Conservation (phyloP, 1,140 invertebrate species). For the Diprion similis region DNA sequence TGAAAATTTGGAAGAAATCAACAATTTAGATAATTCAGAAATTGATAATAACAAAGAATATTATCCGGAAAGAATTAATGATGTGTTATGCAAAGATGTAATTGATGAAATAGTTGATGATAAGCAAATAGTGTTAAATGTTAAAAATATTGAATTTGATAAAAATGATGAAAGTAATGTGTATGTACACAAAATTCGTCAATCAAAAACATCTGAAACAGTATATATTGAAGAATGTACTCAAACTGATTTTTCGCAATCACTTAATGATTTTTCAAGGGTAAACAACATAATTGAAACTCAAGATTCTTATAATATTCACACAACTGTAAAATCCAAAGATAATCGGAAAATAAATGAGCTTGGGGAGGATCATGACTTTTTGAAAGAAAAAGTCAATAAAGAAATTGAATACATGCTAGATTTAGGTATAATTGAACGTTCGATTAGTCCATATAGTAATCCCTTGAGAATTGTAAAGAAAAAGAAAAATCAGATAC, state of each 20-base stretch:
- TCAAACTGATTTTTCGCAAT: no score
- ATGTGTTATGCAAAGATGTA: not conserved
- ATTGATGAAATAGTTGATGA: not conserved
- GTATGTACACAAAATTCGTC: not conserved
- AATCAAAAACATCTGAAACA: not conserved
- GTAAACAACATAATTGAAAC: not conserved
- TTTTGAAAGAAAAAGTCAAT: slow-evolving; percentile 17
- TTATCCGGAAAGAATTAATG: not conserved
- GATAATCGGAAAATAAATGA: not conserved
- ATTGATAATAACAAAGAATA: no score
- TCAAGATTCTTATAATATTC: not conserved
- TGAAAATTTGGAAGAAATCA: not conserved
- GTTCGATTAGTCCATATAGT: slow-evolving; percentile 36
- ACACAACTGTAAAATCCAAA: not conserved
- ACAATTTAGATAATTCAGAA: not conserved
- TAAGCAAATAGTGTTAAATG: not conserved
- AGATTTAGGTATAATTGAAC: slow-evolving; percentile 31
- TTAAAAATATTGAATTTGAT: not conserved
- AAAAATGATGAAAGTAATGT: not conserved
- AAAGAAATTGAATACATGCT: slow-evolving; percentile 25
- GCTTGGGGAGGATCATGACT: not conserved
- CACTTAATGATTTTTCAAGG: not conserved
- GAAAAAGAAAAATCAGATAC: slow-evolving; percentile 18
- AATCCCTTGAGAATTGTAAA: slow-evolving; percentile 36
- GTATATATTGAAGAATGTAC: not conserved